Conservation (phyloP, 2,113 vertebrate species). For the Sander vitreus region DNA sequence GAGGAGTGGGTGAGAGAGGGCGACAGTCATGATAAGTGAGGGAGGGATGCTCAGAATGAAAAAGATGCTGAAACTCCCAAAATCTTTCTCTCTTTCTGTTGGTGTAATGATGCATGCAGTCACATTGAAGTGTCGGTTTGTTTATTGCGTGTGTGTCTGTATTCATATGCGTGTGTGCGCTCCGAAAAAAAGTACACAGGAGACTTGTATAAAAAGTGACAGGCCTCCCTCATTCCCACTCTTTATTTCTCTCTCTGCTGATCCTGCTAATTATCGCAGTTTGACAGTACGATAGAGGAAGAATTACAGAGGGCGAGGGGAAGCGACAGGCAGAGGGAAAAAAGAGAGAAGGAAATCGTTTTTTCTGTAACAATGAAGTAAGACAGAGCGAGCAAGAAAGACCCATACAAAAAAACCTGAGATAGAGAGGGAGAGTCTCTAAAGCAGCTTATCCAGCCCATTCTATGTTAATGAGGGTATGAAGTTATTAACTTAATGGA, state of each 20-base stretch:
- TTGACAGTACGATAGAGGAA: constrained; percentile 62
- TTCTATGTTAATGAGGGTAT: constrained; percentile 44
- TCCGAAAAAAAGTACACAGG: constrained; percentile 1
- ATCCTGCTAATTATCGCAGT: constrained; percentile 71
- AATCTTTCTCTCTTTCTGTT: constrained; percentile 5
- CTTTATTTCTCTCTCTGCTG: constrained; percentile 43
- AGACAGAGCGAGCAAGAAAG: constrained; percentile 19
- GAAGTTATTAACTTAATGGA: constrained; percentile 47
- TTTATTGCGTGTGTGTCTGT: constrained; percentile 3
- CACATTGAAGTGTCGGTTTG: constrained; percentile 26
- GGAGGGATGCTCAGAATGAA: constrained; percentile 33
- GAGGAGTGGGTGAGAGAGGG: constrained; percentile 34
- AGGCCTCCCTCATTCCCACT: constrained; percentile 57
- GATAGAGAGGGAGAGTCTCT: constrained; percentile 18
- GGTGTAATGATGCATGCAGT: constrained; percentile 28
- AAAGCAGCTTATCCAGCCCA: constrained; percentile 41
- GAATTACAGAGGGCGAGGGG: constrained; percentile 29
- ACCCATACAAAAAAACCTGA: not conserved
- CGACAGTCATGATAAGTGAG: constrained; percentile 34
- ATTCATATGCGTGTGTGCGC: constrained; percentile 6
- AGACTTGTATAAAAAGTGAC: constrained; percentile 56
- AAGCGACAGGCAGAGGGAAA: constrained; percentile 24
- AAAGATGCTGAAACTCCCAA: constrained; percentile 7
- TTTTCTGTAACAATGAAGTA: constrained; percentile 37
- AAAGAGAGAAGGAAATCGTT: constrained; percentile 41